phyloP scores from a whole-genome alignment of 1,140 invertebrate genomes.

The Drosophila rhopaloa region DNA sequence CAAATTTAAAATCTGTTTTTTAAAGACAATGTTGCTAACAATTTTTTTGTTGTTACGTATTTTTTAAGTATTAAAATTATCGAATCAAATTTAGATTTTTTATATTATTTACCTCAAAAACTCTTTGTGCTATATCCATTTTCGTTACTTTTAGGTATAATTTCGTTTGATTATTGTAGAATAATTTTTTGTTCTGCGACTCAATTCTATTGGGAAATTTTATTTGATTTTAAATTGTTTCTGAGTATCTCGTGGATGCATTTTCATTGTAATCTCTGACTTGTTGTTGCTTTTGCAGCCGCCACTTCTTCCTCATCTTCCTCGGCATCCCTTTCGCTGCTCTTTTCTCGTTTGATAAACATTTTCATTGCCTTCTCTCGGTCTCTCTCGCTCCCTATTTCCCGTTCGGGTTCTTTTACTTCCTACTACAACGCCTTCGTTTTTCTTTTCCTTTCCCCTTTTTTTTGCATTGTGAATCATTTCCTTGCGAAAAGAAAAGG shows the following conservation, averaged over 20 bases:
- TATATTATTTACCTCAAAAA: too few relatives aligned
- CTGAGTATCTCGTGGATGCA: slow-evolving; percentile 43
- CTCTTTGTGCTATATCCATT: too few relatives aligned
- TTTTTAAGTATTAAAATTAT: too few relatives aligned
- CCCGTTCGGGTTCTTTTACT: slow-evolving; percentile 40
- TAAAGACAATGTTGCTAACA: too few relatives aligned
- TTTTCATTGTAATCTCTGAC: slow-evolving; percentile 42
- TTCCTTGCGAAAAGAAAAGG: slow-evolving; percentile 15
- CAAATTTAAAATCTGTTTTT: too few relatives aligned
- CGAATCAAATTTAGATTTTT: too few relatives aligned
- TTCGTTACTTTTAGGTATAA: neutral
- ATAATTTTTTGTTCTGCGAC: neutral
- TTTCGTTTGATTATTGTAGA: neutral
- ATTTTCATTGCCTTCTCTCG: slow-evolving; percentile 42
- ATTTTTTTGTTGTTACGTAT: too few relatives aligned
- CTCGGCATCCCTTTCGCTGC: slow-evolving; percentile 13
- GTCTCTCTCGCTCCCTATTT: slow-evolving; percentile 19
- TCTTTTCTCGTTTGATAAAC: slow-evolving; percentile 47
- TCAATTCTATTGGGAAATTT: slow-evolving; percentile 37
- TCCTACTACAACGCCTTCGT: slow-evolving; percentile 48
- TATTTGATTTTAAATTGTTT: slow-evolving; percentile 44
- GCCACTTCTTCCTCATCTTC: slow-evolving; percentile 15
- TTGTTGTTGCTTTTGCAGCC: slow-evolving; percentile 30
- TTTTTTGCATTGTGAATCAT: slow-evolving; percentile 44
- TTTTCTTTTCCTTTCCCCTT: slow-evolving; percentile 31